A percentile compares a stretch with the other conserved stretches of the same genome.
These are phyloP conservation scores for Eolophus roseicapilla DNA, from an alignment of 2,113 vertebrate species.

Conservation along the genomic window DNA sequence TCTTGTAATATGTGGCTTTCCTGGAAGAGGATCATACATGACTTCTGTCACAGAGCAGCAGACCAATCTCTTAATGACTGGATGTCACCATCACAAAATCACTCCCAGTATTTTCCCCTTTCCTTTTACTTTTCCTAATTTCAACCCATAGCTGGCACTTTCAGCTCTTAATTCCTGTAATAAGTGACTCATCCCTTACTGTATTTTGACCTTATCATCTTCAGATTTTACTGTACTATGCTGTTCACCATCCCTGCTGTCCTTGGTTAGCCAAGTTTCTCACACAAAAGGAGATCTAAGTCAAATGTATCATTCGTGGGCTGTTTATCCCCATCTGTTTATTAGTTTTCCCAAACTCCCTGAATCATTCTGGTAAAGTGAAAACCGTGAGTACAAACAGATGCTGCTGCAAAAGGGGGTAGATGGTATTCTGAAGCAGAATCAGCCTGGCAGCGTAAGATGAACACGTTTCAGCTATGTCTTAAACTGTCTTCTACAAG, in stretches of 20 bases:
- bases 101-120: fast-evolving
- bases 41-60: background rate
- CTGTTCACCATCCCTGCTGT: background rate
- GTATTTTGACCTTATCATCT: background rate
- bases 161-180: background rate
- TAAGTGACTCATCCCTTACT: background rate
- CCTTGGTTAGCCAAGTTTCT: background rate
- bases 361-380: background rate
- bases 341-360: background rate
- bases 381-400: background rate
- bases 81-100: background rate
- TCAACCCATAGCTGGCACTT: background rate
- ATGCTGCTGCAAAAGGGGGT: background rate
- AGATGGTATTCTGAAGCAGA: background rate
- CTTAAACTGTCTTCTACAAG: background rate
- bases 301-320: background rate
- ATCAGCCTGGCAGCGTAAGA: background rate
- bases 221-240: background rate
- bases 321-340: background rate
- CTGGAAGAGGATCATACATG: background rate
- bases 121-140: background rate
- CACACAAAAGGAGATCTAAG: background rate
- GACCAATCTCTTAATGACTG: background rate
- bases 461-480: background rate
- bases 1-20: background rate